Evolutionary conservation across 2,797 vertebrate genomes (phyloP).

Genomic region (Antrozous pallidus): DNA sequence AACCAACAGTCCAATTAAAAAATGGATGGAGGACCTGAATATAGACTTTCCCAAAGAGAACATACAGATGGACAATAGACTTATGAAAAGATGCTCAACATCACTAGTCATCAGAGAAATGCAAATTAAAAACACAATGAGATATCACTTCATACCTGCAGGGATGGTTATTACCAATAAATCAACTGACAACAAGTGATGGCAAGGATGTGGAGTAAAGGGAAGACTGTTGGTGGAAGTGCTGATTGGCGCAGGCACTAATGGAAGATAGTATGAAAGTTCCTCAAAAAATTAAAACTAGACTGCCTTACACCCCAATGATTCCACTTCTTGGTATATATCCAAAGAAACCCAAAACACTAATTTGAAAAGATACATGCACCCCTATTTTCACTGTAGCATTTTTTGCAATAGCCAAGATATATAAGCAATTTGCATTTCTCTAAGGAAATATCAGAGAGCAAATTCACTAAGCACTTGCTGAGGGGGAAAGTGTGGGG

Average conservation of each 20-base stretch:
- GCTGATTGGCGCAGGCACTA: neutral
- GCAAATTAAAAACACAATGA: neutral
- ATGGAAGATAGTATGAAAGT: neutral
- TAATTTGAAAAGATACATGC: neutral
- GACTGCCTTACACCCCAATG: neutral
- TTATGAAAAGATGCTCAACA: neutral
- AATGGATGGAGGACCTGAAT: neutral
- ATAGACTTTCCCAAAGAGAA: neutral
- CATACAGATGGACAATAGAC: neutral
- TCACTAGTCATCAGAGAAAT: neutral
- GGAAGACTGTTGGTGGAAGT: neutral
- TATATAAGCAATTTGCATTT: neutral
- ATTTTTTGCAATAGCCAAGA: neutral
- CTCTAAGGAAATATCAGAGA: neutral
- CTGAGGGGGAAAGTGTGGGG: neutral
- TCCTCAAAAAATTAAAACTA: neutral
- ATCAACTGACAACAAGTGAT: neutral
- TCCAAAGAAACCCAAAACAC: neutral
- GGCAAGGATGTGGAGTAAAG: neutral
- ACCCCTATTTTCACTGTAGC: neutral
- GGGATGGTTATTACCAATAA: neutral
- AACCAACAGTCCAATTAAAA: neutral
- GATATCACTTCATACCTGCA: neutral
- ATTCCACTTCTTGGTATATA: neutral
- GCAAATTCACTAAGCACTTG: neutral